phyloP scores from a whole-genome alignment of 2,797 vertebrate genomes.

The Myioborus melanocephalus region DNA sequence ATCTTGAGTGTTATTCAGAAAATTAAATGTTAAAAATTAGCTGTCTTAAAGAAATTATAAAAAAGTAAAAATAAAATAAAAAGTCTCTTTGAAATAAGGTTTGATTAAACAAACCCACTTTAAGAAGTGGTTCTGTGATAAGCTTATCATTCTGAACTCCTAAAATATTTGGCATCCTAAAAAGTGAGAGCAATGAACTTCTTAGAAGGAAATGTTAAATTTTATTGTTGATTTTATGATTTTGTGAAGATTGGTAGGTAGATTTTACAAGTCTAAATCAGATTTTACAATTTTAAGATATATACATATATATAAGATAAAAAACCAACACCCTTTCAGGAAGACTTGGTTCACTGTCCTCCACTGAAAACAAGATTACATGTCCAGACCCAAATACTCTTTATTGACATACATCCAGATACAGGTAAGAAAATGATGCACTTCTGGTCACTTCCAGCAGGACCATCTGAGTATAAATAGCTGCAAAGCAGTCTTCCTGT shows the following conservation, averaged over 20 bases:
- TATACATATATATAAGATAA: too few species aligned
- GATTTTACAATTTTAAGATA: neutral
- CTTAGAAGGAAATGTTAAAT: neutral
- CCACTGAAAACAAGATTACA: neutral
- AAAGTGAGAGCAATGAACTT: neutral
- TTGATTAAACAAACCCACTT: neutral
- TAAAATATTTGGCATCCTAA: neutral
- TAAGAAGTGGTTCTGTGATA: neutral
- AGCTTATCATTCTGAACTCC: neutral
- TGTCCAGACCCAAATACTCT: neutral
- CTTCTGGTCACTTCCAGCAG: neutral
- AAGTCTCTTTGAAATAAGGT: neutral
- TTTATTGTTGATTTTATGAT: neutral
- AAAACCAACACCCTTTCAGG: neutral
- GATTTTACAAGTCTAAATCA: neutral
- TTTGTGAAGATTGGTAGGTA: neutral
- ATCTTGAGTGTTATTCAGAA: neutral
- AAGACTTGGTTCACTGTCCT: neutral
- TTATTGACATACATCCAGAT: neutral
- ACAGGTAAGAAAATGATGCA: neutral
- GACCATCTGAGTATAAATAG: neutral
- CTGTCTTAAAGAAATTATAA: neutral
- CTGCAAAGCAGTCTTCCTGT: neutral
- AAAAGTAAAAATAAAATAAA: neutral
- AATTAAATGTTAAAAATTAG: neutral